Evolutionary conservation across 2,888 invertebrate genomes (phyloP).

Genomic region (Drosophila kanekoi): DNA sequence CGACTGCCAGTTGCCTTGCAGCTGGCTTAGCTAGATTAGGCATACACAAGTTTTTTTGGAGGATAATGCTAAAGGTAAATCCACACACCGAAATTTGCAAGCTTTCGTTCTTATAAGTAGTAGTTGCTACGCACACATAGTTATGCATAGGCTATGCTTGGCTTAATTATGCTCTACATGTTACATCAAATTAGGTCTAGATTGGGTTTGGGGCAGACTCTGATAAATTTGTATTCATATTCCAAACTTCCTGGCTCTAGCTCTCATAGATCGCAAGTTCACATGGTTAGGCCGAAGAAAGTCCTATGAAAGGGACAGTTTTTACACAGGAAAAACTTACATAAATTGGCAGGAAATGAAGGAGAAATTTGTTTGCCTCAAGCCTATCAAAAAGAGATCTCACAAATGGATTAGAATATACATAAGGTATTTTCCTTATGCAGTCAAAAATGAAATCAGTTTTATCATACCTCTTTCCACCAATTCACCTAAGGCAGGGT

Average conservation of each 20-base stretch:
- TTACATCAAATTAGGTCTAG: background rate
- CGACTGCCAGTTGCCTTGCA: constrained; percentile 29
- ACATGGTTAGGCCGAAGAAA: background rate
- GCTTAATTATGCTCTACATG: background rate
- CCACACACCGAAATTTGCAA: background rate
- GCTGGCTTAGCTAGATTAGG: constrained; percentile 2
- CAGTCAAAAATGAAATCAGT: too few species aligned
- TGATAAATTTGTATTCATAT: background rate
- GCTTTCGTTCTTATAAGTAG: too few species aligned
- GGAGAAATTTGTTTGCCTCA: too few species aligned
- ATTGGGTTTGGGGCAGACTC: background rate
- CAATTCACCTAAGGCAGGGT: constrained; percentile 5
- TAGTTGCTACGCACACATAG: background rate
- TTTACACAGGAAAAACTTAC: too few species aligned
- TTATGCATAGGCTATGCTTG: background rate
- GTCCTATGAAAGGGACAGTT: too few species aligned
- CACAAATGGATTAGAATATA: too few species aligned
- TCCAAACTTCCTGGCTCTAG: background rate
- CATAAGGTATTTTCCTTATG: too few species aligned
- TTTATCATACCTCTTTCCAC: background rate
- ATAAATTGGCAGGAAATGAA: too few species aligned
- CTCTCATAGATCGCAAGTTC: background rate
- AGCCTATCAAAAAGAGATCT: too few species aligned
- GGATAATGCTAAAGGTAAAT: constrained; percentile 2
- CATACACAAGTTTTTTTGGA: background rate